phyloP scores from a whole-genome alignment of 2,113 vertebrate species.

The Oncorhynchus kisutch region DNA sequence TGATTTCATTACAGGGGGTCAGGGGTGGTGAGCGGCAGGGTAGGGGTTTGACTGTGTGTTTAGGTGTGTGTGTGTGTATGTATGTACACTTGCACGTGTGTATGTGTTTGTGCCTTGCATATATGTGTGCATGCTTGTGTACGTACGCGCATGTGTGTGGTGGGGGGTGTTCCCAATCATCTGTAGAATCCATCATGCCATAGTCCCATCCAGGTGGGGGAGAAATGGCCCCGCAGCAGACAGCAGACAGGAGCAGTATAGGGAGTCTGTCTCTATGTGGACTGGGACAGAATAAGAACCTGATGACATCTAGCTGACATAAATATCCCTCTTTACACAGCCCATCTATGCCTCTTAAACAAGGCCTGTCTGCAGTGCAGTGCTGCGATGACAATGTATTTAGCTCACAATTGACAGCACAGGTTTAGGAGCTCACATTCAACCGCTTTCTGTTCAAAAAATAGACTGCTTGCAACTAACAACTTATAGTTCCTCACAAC shows the following conservation, averaged over 20 bases:
- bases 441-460: not conserved
- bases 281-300: conserved; percentile 39
- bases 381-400: not conserved
- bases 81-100: not conserved
- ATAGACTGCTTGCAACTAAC: not conserved
- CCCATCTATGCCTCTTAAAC: conserved; percentile 29
- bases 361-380: conserved; percentile 8
- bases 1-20: conserved; percentile 72
- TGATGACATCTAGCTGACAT: conserved; percentile 63
- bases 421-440: not conserved
- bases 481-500: not conserved
- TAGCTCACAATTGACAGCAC: not conserved
- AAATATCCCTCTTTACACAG: conserved; percentile 10
- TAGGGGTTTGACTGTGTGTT: no score
- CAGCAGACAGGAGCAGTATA: no score
- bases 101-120: conserved; percentile 3
- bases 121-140: not conserved
- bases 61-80: not conserved
- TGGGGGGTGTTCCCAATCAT: conserved; percentile 27
- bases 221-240: conserved; percentile 1
- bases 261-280: conserved; percentile 20
- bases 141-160: not conserved
- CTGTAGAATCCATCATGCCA: conserved; percentile 38
- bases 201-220: not conserved
- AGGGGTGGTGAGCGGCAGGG: conserved; percentile 4